These are phyloP conservation scores for Zaprionus davidi DNA, from an alignment of 1,140 invertebrate genomes.

Conservation along the genomic window DNA sequence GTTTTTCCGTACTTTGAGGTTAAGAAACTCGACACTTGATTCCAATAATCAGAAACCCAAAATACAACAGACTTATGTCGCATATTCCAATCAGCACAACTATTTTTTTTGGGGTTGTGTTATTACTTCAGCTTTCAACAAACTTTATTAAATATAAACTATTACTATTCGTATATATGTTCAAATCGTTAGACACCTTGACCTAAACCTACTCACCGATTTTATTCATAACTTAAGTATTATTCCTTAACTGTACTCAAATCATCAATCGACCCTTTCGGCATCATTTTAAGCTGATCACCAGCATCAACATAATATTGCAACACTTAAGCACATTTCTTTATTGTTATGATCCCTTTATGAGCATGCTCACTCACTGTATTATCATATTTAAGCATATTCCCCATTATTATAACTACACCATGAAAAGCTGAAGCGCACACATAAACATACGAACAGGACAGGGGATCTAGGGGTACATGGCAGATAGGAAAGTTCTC, in stretches of 20 bases:
- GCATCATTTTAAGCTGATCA: not conserved
- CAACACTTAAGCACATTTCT: constrained; percentile 10
- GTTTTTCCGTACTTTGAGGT: too few species aligned
- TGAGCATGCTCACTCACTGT: not conserved
- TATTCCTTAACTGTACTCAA: not conserved
- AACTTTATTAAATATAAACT: not conserved
- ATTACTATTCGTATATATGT: too few species aligned
- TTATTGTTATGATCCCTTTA: constrained; percentile 12
- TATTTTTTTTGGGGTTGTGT: too few species aligned
- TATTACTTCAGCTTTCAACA: too few species aligned
- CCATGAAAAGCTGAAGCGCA: constrained; percentile 6
- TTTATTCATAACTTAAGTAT: not conserved
- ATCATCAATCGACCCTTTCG: not conserved
- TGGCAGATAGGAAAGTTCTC: not conserved
- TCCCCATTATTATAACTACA: constrained; percentile 30
- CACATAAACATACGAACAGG: not conserved
- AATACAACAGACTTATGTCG: too few species aligned
- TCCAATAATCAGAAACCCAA: too few species aligned
- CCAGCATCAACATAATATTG: constrained; percentile 4
- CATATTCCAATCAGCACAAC: too few species aligned
- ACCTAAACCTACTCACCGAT: not conserved
- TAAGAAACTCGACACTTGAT: too few species aligned
- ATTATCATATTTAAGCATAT: constrained; percentile 27
- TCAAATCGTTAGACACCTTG: too few species aligned
- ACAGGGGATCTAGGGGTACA: not conserved